These are phyloP conservation scores for Daptonema setosum DNA, from an alignment of 2,888 invertebrate genomes.

Conservation along the genomic window DNA sequence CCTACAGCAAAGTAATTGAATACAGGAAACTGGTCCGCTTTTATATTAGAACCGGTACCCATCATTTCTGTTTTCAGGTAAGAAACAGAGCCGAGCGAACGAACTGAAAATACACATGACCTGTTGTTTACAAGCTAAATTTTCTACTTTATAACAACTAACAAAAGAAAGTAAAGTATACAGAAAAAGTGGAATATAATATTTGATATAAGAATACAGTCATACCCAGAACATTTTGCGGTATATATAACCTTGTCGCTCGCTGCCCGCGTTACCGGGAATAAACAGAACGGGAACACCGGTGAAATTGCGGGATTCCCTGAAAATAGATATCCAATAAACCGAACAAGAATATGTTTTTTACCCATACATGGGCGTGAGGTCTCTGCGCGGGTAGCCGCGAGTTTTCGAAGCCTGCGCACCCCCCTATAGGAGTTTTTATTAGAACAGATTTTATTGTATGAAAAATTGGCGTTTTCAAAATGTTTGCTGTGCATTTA, in stretches of 20 bases:
- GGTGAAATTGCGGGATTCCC: slow-evolving; percentile 32
- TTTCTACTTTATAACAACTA: not conserved
- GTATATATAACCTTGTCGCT: slow-evolving; percentile 64
- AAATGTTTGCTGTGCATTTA: no score
- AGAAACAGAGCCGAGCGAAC: slow-evolving; percentile 77
- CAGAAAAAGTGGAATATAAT: no score
- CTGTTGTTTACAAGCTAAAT: not conserved
- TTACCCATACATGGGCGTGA: no score
- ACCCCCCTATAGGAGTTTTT: no score
- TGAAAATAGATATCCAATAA: not conserved
- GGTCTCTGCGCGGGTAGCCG: no score
- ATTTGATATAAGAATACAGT: no score
- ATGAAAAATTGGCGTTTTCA: no score
- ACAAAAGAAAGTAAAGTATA: no score
- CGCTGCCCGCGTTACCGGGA: slow-evolving; percentile 81
- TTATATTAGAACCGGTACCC: slow-evolving; percentile 34
- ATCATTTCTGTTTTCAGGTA: slow-evolving; percentile 54
- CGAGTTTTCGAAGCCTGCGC: no score
- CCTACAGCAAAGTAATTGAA: slow-evolving; percentile 81
- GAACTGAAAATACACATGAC: slow-evolving; percentile 34
- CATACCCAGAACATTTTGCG: no score
- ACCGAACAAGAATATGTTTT: no score
- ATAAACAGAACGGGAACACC: slow-evolving; percentile 77
- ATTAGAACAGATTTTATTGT: no score
- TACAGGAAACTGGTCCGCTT: slow-evolving; percentile 38